phyloP scores from a whole-genome alignment of 1,140 invertebrate species.

The Cyphomyrmex costatus region DNA sequence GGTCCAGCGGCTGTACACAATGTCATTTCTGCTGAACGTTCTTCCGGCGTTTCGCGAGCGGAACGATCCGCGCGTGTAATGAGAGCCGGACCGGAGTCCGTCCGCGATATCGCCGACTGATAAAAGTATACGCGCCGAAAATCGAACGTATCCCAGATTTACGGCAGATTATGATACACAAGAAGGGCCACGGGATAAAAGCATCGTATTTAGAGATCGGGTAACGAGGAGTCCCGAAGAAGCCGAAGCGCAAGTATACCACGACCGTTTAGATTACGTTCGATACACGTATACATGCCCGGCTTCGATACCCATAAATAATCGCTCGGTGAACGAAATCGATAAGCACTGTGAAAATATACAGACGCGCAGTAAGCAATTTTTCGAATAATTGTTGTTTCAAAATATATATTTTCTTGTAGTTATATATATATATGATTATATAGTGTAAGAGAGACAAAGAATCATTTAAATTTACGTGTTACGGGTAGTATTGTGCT shows the following conservation, averaged over 20 bases:
- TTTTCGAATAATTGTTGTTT: neutral
- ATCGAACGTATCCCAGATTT: conserved; percentile 12
- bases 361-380: neutral
- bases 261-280: conserved; percentile 21
- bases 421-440: neutral
- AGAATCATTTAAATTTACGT: neutral
- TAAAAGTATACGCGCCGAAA: neutral
- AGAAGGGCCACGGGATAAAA: conserved; percentile 10
- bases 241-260: conserved; percentile 60
- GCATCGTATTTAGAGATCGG: conserved; percentile 16
- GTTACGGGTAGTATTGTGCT: neutral
- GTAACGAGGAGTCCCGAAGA: conserved; percentile 1
- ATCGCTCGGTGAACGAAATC: neutral
- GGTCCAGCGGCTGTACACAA: conserved; percentile 83
- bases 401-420: neutral
- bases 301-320: conserved; percentile 10
- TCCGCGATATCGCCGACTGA: conserved; percentile 13
- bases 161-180: conserved; percentile 58
- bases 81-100: conserved; percentile 35
- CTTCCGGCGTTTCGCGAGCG: conserved; percentile 50
- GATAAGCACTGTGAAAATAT: neutral
- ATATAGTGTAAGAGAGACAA: neutral
- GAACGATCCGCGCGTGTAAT: conserved; percentile 60
- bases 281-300: neutral
- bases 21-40: conserved; percentile 75